Percentiles rank a stretch among this genome's conserved stretches.
These are phyloP conservation scores for Heliocidaris erythrogramma DNA, from an alignment of 35 echinoderm and acorn worm species.

Conservation along the genomic window DNA sequence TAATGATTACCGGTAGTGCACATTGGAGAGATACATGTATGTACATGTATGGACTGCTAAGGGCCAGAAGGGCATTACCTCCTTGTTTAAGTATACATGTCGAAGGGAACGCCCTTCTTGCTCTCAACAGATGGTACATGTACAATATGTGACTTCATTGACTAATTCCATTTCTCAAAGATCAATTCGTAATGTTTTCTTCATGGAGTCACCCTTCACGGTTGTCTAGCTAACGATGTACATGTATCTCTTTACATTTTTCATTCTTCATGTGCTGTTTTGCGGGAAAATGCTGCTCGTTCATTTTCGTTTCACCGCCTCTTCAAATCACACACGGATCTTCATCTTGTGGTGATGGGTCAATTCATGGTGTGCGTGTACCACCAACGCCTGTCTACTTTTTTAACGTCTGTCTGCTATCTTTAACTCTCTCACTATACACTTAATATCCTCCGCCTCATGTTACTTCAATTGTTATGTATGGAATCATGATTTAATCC, in stretches of 20 bases:
- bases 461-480: neutral
- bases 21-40: too few species aligned
- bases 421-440: neutral
- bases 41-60: too few species aligned
- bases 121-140: too few species aligned
- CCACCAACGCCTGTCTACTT: neutral
- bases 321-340: neutral
- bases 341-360: neutral
- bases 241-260: neutral
- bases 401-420: neutral
- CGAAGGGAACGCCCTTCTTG: too few species aligned
- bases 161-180: too few species aligned
- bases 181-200: too few species aligned
- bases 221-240: too few species aligned
- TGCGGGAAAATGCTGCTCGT: neutral
- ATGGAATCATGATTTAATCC: neutral
- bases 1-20: too few species aligned
- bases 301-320: constrained; percentile 1
- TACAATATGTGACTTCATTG: too few species aligned
- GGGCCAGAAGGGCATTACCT: too few species aligned
- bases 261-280: constrained; percentile 10
- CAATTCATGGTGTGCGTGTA: neutral
- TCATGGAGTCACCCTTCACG: too few species aligned
- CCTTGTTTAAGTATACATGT: too few species aligned
- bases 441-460: neutral